phyloP scores from a whole-genome alignment of 1,140 invertebrate genomes.

The Diabrotica virgifera region DNA sequence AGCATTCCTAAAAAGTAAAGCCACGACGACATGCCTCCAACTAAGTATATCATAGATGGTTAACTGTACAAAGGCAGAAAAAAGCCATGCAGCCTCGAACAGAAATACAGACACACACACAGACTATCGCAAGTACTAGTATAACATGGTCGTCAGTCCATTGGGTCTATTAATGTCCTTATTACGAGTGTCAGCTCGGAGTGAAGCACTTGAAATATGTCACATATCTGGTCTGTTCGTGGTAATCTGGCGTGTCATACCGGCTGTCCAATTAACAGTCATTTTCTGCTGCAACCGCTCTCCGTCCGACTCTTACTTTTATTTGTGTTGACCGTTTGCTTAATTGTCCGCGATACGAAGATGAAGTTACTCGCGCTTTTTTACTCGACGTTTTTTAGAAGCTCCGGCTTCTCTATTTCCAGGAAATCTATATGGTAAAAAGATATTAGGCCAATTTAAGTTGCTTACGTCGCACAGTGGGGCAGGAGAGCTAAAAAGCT shows the following conservation, averaged over 20 bases:
- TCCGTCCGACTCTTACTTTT: conserved; percentile 37
- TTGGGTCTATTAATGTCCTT: conserved; percentile 40
- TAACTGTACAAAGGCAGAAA: neutral
- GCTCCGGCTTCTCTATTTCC: neutral
- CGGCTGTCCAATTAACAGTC: conserved; percentile 39
- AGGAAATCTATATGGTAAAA: no score
- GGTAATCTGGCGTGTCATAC: conserved; percentile 43
- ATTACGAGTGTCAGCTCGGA: conserved; percentile 38
- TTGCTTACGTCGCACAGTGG: no score
- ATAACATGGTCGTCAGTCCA: conserved; percentile 16
- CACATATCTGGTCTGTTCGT: conserved; percentile 40
- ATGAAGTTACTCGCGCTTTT: conserved; percentile 24
- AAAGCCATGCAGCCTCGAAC: neutral
- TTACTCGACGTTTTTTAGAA: neutral
- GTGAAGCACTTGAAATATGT: conserved; percentile 42
- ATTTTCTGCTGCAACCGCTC: conserved; percentile 28
- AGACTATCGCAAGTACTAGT: conserved; percentile 5
- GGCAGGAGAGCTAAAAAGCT: no score
- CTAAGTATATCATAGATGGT: no score
- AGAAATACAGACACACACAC: neutral
- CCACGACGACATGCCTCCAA: no score
- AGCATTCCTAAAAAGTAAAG: no score
- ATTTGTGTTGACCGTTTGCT: conserved; percentile 17
- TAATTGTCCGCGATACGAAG: conserved; percentile 24
- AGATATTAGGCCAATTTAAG: no score